Conservation (phyloP, 2,888 invertebrate genomes). For the Cosmopolites sordidus region DNA sequence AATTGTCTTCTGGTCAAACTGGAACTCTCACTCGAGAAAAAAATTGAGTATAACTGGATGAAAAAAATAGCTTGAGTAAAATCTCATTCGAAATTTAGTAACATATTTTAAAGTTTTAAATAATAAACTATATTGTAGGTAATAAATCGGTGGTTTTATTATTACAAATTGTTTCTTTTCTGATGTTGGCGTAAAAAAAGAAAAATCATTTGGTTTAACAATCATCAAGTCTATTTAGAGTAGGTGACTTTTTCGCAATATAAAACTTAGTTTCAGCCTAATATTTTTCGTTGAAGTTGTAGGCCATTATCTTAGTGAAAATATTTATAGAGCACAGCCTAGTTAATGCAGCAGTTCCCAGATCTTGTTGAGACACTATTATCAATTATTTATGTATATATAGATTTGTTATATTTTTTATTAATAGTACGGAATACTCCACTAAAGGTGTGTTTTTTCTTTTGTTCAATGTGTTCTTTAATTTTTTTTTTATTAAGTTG, state of each 20-base stretch:
- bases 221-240: not conserved
- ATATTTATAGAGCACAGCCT: slow-evolving; percentile 23
- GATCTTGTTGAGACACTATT: slow-evolving; percentile 11
- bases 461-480: slow-evolving; percentile 11
- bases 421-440: slow-evolving; percentile 22
- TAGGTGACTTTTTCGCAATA: not conserved
- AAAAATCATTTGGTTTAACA: too few relatives aligned
- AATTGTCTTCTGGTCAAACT: too few relatives aligned
- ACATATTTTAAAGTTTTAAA: too few relatives aligned
- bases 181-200: too few relatives aligned
- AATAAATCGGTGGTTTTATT: too few relatives aligned
- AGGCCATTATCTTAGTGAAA: slow-evolving; percentile 17
- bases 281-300: slow-evolving; percentile 3
- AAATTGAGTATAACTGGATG: too few relatives aligned
- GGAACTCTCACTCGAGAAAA: too few relatives aligned
- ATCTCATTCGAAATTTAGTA: too few relatives aligned
- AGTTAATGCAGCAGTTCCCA: slow-evolving; percentile 14
- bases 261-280: not conserved
- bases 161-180: too few relatives aligned
- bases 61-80: too few relatives aligned
- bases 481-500: not conserved
- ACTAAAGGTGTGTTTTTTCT: slow-evolving; percentile 11
- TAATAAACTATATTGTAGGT: too few relatives aligned
- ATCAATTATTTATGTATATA: slow-evolving; percentile 25
- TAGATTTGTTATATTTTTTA: slow-evolving; percentile 27